Base-by-base conservation (phyloP, 2,113 vertebrate genomes). In the Seriola quinqueradiata region DNA sequence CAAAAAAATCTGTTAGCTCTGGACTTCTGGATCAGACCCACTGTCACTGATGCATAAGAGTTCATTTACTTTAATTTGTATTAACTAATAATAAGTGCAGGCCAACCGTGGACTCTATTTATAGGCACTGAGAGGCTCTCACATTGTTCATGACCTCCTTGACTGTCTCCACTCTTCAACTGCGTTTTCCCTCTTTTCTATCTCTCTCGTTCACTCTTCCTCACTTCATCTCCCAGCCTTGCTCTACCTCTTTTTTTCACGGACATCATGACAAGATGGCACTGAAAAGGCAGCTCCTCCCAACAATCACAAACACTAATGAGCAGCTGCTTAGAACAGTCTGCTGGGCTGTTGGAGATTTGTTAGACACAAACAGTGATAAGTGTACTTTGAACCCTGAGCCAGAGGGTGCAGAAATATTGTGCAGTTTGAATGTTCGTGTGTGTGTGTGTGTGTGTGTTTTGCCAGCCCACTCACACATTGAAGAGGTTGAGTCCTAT, bases 401-500 rank as follows among this genome's bases (percentile, higher is more conserved):
- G 67, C 79, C 74, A 83, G 65, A 75, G 66, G 81, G 78, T 68
- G 63, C 69, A 64, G 68, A 69, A 70, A 68, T 65, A 46, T 52
- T 73, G 36, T 46, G 19, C 36, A 38, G 40, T 72, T 79, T 60
- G 44, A 54, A 5, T 21, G 55, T 74, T 4, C 58, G 66, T 44
- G 36, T 50, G n/a, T 32, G 34, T 71, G 69, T 36, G 77, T 19
- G 25, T 23, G 50, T 42, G 58, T 63, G 54, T 50, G 63, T 78
- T n/a, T 52, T 74, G 34, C 19, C 14, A n/a, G 60, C 12, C 4
- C 85, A 97, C 98, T 98, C 85, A 99, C 98, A 99, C 96, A 58
- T 99, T 99, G 79, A 99, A 99, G 84, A 99, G 98, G 92, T 99
- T 99, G 92, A 99, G 97, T 84, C 98, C 98, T 1, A 99, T 99